Conservation (phyloP, 1,140 invertebrate genomes). For the Drosophila willistoni region DNA sequence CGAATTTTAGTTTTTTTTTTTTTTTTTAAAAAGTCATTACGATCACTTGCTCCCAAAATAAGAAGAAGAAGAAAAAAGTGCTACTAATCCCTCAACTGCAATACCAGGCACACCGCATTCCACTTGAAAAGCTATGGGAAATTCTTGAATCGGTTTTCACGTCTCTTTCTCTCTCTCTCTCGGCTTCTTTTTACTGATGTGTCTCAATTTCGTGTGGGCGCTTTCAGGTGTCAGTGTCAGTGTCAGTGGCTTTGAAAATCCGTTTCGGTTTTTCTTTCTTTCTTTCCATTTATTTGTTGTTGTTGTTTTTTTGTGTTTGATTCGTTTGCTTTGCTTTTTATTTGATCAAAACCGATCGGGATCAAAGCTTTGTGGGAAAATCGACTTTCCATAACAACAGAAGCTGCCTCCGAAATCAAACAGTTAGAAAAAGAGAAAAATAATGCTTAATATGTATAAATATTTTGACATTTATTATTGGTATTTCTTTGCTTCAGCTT, state of each 20-base stretch:
- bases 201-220: slow-evolving; percentile 76
- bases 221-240: slow-evolving; percentile 66
- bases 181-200: slow-evolving; percentile 26
- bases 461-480: slow-evolving; percentile 76
- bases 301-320: slow-evolving; percentile 6
- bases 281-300: slow-evolving; percentile 26
- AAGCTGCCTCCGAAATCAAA: slow-evolving; percentile 47
- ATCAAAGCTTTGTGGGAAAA: slow-evolving; percentile 74
- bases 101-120: slow-evolving; percentile 50
- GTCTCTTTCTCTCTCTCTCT: not conserved
- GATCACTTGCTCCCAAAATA: slow-evolving; percentile 61
- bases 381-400: slow-evolving; percentile 74
- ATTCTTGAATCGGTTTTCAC: slow-evolving; percentile 29
- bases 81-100: slow-evolving; percentile 70
- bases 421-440: slow-evolving; percentile 16
- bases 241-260: slow-evolving; percentile 53
- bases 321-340: slow-evolving; percentile 33
- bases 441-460: slow-evolving; percentile 64
- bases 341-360: slow-evolving; percentile 32
- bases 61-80: slow-evolving; percentile 21
- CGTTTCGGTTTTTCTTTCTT: slow-evolving; percentile 48
- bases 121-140: slow-evolving; percentile 58
- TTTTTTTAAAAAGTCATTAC: slow-evolving; percentile 67
- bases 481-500: not conserved
- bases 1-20: slow-evolving; percentile 25